phyloP scores from a whole-genome alignment of 2,888 invertebrate genomes.

The Asteroscopus sphinx region DNA sequence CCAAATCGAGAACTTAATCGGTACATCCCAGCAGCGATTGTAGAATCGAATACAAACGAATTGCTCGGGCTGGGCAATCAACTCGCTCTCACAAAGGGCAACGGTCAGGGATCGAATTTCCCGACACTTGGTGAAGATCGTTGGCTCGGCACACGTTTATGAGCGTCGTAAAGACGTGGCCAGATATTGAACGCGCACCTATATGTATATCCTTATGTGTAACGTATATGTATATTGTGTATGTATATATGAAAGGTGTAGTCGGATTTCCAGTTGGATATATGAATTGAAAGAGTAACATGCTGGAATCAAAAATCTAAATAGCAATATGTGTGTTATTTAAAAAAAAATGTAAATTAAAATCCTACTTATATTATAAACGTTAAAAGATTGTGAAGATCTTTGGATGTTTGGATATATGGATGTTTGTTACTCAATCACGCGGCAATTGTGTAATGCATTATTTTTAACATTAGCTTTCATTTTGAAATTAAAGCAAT shows the following conservation, averaged over 20 bases:
- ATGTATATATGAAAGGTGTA: conserved; percentile 34
- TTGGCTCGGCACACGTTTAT: conserved; percentile 71
- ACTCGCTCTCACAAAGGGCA: conserved; percentile 63
- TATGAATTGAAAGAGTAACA: conserved; percentile 6
- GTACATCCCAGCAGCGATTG: conserved; percentile 50
- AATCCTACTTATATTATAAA: too few relatives aligned
- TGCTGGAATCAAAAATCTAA: background rate
- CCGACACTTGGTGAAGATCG: conserved; percentile 73
- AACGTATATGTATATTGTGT: conserved; percentile 28
- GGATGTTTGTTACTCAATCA: too few relatives aligned
- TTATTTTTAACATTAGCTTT: too few relatives aligned
- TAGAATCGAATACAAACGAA: conserved; percentile 54
- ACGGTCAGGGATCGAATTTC: conserved; percentile 75
- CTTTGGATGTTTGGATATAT: too few relatives aligned
- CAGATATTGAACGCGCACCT: conserved; percentile 70
- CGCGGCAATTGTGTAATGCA: too few relatives aligned
- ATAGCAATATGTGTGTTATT: background rate
- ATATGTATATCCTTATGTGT: conserved; percentile 57
- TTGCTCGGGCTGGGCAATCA: conserved; percentile 56
- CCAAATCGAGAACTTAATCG: conserved; percentile 53
- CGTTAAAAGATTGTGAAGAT: too few relatives aligned
- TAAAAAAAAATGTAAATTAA: too few relatives aligned
- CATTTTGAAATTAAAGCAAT: too few relatives aligned
- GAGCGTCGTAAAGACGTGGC: conserved; percentile 77
- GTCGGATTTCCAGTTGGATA: conserved; percentile 17